Base-by-base conservation (phyloP, 2,113 vertebrate species). In the Hydropotes inermis region DNA sequence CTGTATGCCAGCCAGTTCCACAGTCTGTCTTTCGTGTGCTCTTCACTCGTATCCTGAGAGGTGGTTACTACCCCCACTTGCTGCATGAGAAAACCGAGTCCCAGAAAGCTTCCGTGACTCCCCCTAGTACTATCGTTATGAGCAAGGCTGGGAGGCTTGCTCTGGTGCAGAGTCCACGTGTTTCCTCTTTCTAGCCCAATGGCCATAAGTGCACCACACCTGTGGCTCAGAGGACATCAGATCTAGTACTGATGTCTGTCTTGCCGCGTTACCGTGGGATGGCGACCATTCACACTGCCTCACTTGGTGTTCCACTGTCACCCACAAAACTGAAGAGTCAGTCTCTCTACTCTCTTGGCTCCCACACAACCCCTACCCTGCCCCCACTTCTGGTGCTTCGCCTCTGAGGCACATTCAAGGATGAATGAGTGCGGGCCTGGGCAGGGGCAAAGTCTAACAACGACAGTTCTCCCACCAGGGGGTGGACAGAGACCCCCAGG, bases 231-330 rank as follows among this genome's bases (percentile, higher is more conserved):
- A 50, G 57, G 78, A 50, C 30, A 39, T 14, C n/a, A 4, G 47
- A 7, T 30, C 45, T 4, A 33, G 79, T 30, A 27, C 79, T 7
- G 6, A 7, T 13, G 13, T n/a, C 54, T 28, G 82, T 43, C 45
- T 45, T 9, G 0, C n/a, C 7, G 15, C n/a, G 52, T 64, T 25
- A 30, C 33, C 1, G 2, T 5, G 25, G 79, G 82, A 21, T 16
- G 7, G 6, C 2, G 21, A 50, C 64, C 25, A 15, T 28, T 54
- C 43, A 28, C 6, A 3, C 4, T 5, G 55, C 67, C 95, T 89
- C 70, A 1, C 25, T 30, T 25, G n/a, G 43, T n/a, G 21, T 82
- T 54, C 47, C 81, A 10, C 36, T 82, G 64, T 90, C 21, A 21
- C 52, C 82, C 47, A 12, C 39, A 30, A 84, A 54, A 45, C 1